phyloP scores from a whole-genome alignment of 2,888 invertebrate species.

The Nomada fucata region DNA sequence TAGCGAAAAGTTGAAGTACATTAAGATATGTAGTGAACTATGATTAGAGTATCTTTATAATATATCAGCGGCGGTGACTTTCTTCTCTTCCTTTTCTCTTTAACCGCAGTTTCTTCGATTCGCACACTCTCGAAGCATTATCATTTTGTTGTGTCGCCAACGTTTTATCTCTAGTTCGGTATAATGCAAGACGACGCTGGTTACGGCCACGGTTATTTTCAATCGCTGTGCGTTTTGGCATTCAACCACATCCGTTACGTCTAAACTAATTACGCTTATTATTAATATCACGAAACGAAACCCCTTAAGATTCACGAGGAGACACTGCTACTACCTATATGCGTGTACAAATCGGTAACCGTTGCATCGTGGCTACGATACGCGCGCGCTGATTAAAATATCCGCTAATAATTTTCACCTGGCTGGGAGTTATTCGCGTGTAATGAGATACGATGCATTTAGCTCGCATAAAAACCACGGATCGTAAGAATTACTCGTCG shows the following conservation, averaged over 20 bases:
- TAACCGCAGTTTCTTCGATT: not conserved
- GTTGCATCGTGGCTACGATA: conserved; percentile 32
- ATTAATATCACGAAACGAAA: conserved; percentile 56
- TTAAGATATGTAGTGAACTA: not conserved
- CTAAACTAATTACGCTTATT: conserved; percentile 26
- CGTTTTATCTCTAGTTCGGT: not conserved
- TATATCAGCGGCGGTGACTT: not conserved
- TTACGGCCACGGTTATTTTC: not conserved
- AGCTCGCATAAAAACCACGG: conserved; percentile 40
- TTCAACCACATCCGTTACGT: not conserved
- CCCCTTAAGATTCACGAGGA: conserved; percentile 39
- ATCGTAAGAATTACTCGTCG: conserved; percentile 32
- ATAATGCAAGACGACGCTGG: not conserved
- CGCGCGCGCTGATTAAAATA: conserved; percentile 39
- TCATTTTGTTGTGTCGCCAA: not conserved
- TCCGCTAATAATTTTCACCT: conserved; percentile 7
- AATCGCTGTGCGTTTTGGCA: not conserved
- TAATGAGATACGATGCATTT: not conserved
- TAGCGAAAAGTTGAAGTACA: not conserved
- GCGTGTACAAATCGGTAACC: conserved; percentile 20
- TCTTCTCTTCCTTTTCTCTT: not conserved
- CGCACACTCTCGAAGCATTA: not conserved
- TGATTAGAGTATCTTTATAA: too few relatives aligned
- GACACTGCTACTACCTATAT: conserved; percentile 11
- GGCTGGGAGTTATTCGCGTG: not conserved